phyloP scores from a whole-genome alignment of 2,888 invertebrate genomes.

The Tenthredo notha region DNA sequence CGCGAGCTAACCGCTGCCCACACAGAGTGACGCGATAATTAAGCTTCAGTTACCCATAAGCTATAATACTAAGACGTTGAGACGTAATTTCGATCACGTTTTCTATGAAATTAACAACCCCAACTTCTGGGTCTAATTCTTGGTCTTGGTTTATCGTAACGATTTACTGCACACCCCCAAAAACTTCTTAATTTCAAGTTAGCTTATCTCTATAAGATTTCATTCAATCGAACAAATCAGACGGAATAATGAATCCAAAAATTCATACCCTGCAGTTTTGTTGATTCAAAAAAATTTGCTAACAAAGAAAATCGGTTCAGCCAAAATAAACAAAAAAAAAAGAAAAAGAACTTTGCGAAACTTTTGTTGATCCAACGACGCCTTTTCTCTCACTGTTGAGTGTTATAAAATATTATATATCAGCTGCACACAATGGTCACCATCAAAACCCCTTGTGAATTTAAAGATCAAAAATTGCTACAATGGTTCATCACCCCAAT shows the following conservation, averaged over 20 bases:
- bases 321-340: background rate
- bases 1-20: constrained; percentile 5
- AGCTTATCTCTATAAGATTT: background rate
- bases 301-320: background rate
- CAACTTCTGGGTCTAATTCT: background rate
- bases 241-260: background rate
- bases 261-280: background rate
- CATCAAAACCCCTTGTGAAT: background rate
- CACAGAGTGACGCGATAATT: constrained; percentile 37
- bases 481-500: background rate
- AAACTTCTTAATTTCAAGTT: background rate
- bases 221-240: background rate
- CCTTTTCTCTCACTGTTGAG: too few species aligned
- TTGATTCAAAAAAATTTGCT: background rate
- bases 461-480: background rate
- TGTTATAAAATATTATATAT: too few species aligned
- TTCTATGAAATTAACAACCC: background rate
- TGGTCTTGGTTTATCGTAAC: background rate
- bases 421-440: background rate
- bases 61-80: constrained; percentile 12
- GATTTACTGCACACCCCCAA: background rate
- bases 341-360: too few species aligned
- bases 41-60: constrained; percentile 8
- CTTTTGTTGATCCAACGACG: background rate
- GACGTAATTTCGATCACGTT: background rate